Base-by-base conservation (phyloP, 2,888 invertebrate genomes). In the Caenorhabditis afra region DNA sequence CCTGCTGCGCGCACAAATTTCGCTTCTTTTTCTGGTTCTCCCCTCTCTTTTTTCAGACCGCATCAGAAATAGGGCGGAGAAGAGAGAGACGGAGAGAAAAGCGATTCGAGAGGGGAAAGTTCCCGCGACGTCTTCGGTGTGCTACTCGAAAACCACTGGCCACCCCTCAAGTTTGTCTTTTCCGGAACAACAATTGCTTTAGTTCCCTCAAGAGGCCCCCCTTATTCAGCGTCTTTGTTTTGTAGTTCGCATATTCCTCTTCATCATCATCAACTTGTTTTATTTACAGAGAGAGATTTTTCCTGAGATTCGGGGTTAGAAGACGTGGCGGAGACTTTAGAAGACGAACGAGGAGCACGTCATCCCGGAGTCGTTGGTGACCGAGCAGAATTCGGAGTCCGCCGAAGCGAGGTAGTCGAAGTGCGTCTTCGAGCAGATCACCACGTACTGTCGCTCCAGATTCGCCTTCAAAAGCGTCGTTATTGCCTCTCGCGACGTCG, bases 271-370 rank as follows among this genome's bases (percentile, higher is more conserved):
- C 47, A 62, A 47, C 35, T 62, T 62, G 3, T 53, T 52, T 57
- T 39, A 58, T 58, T 50, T 39, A 68, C 49, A 58, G 47, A 61
- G 47, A 39, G 58, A 68, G 61, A 61, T 61, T 61, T 50, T 47
- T 70, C 61, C 70, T 61, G 70, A 70, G 68, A 52, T 41, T 70
- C 61, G 37, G 52, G 64, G 57, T 20, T 3, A n/a, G 39, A 12
- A n/a, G 57, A 5, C n/a, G n/a, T n/a, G n/a, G n/a, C n/a, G n/a
- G 37, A 18, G 23, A 61, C 18, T 1, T 66, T 75, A 79, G 70
- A 79, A 79, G 22, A 79, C 79, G 39, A 79, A 79, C 3, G 79
- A 62, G 16, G 79, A 79, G 53, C 79, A 79, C n/a, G 79, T 79
- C 58, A 79, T 50, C 47, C 73, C 70, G 16, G 50, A 47, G 4